Base-by-base conservation (phyloP, 2,113 vertebrate species). In the Oncorhynchus mykiss region DNA sequence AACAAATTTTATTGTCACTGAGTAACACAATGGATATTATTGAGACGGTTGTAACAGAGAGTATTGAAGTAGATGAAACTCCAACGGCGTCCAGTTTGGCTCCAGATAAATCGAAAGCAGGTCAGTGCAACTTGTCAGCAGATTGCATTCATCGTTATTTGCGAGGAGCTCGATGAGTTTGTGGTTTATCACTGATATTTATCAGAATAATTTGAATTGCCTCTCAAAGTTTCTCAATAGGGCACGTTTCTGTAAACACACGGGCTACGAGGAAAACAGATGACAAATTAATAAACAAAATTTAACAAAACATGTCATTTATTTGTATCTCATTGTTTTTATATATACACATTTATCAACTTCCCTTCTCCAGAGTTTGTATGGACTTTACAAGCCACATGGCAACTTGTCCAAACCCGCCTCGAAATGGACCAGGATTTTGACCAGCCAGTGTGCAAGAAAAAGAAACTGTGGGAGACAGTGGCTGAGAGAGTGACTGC, bases 391-490 rank as follows among this genome's bases (percentile, higher is more conserved):
- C 90, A 92, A 82, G 92, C 92, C 2, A 94, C 92, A 9, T 94
- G 93, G 93, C 87, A 92, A 72, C 89, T 94, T 1, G 90, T 93
- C 51, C 88, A 87, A 71, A 89, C 85, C 14, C 88, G 93, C 0
- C 84, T 94, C 12, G 91, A 93, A 27, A 93, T 94, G 93, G 92
- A 94, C 34, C 80, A 77, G 24, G 90, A 88, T 2, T 93, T 94
- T 34, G 91, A 92, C 72, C 92, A 93, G 85, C 91, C 93, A 0
- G 91, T 93, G 0, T 94, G 92, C 80, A 94, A 93, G 80, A 94
- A 94, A 71, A 93, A 93, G 89, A 88, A 92, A 79, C 91, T 94
- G 0, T 94, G 93, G 93, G 93, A 93, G 78, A 82, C 81, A 22
- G 91, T 92, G 77, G 89, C 92, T 0, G 91, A 93, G 84, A 91